Evolutionary conservation across 1,140 invertebrate species (phyloP).

Genomic region (Thrips palmi): DNA sequence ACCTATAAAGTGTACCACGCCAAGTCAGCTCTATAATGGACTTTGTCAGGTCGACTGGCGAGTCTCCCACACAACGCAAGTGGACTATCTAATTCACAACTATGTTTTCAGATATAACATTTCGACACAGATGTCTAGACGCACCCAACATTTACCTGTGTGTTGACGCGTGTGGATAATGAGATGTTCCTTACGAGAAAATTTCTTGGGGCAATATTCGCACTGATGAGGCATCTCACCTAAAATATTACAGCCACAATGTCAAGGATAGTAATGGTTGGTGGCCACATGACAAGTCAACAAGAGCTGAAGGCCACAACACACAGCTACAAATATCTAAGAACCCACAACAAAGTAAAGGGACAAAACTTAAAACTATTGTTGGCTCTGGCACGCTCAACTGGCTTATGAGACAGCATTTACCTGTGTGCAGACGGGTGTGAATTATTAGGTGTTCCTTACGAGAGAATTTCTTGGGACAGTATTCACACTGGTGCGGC

Average conservation of each 20-base stretch:
- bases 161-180: conserved; percentile 56
- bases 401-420: too few species aligned
- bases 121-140: conserved; percentile 23
- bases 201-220: conserved; percentile 52
- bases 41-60: conserved; percentile 32
- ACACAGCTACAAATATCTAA: too few species aligned
- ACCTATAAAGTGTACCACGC: conserved; percentile 14
- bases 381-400: too few species aligned
- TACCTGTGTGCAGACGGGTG: too few species aligned
- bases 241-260: too few species aligned
- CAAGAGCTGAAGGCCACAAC: too few species aligned
- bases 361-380: too few species aligned
- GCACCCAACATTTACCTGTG: conserved; percentile 26
- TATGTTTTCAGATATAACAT: conserved; percentile 19
- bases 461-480: conserved; percentile 66
- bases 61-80: conserved; percentile 54
- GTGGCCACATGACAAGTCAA: too few species aligned
- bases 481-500: conserved; percentile 62
- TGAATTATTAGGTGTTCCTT: conserved; percentile 67
- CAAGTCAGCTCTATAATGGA: neutral
- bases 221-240: conserved; percentile 38
- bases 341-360: too few species aligned
- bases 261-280: too few species aligned
- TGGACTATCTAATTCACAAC: conserved; percentile 28
- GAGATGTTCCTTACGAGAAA: conserved; percentile 53